Conservation (phyloP, 2,888 invertebrate genomes). For the Agrilus mali region DNA sequence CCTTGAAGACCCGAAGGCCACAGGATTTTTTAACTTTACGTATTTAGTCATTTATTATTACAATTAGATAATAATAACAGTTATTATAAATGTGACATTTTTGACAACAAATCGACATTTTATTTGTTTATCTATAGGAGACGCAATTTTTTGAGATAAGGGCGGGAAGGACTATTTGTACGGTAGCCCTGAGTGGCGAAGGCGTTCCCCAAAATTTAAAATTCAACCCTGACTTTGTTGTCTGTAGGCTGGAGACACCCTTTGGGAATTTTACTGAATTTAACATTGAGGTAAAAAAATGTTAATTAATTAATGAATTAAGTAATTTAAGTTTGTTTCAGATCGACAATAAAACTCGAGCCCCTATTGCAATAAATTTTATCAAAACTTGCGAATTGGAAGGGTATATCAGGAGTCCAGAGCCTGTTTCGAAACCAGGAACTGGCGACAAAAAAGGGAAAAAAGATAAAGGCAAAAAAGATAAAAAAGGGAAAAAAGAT, state of each 20-base stretch:
- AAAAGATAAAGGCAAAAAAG: conserved; percentile 4
- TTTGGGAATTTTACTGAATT: conserved; percentile 11
- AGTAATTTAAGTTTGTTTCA: conserved; percentile 2
- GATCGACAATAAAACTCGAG: conserved; percentile 14
- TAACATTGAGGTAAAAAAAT: conserved; percentile 13
- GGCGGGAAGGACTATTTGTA: conserved; percentile 15
- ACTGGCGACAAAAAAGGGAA: conserved; percentile 4
- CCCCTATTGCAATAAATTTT: conserved; percentile 11
- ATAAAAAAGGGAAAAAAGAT: background rate
- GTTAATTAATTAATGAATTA: background rate
- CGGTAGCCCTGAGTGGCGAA: conserved; percentile 15
- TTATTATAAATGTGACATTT: background rate
- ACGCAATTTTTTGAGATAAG: conserved; percentile 18
- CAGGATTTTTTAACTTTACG: conserved; percentile 4
- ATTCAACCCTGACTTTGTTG: conserved; percentile 15
- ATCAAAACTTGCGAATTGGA: conserved; percentile 17
- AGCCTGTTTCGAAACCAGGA: background rate
- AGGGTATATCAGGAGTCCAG: conserved; percentile 13
- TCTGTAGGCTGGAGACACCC: conserved; percentile 14
- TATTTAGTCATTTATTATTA: background rate
- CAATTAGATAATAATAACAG: background rate
- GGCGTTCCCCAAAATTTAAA: conserved; percentile 11
- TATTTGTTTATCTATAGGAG: conserved; percentile 9
- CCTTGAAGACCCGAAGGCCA: conserved; percentile 14
- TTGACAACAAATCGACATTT: background rate